These are phyloP conservation scores for Xiphophorus couchianus DNA, from an alignment of 2,113 vertebrate genomes.

Conservation along the genomic window DNA sequence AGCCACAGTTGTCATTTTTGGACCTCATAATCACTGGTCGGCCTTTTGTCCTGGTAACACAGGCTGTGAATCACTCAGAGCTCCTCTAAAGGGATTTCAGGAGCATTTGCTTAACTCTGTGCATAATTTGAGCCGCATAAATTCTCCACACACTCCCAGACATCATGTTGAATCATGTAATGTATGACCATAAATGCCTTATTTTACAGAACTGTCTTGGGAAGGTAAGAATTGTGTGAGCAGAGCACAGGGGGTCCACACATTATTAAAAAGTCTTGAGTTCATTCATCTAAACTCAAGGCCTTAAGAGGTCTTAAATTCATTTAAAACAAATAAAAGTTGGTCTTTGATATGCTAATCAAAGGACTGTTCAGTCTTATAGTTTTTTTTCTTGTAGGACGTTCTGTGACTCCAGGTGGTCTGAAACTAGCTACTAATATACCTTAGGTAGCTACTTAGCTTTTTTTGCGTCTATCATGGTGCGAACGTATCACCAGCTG, in stretches of 20 bases:
- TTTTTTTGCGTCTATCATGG: no score
- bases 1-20: conserved; percentile 28
- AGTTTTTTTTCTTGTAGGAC: no score
- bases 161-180: conserved; percentile 51
- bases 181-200: conserved; percentile 38
- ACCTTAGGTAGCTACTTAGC: no score
- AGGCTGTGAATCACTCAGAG: conserved; percentile 43
- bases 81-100: conserved; percentile 31
- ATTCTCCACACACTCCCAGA: conserved; percentile 43
- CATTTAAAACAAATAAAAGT: no score
- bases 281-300: no score
- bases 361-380: no score
- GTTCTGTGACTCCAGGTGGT: no score
- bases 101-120: conserved; percentile 14
- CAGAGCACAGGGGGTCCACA: not conserved
- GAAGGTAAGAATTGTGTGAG: conserved; percentile 1
- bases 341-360: no score
- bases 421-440: no score
- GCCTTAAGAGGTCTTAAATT: no score
- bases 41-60: conserved; percentile 53
- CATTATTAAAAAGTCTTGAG: no score
- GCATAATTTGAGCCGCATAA: conserved; percentile 65
- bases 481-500: no score
- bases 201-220: conserved; percentile 1
- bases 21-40: conserved; percentile 3